These are phyloP conservation scores for Rhamphomyia laevipes DNA, from an alignment of 2,888 invertebrate genomes.

Conservation along the genomic window DNA sequence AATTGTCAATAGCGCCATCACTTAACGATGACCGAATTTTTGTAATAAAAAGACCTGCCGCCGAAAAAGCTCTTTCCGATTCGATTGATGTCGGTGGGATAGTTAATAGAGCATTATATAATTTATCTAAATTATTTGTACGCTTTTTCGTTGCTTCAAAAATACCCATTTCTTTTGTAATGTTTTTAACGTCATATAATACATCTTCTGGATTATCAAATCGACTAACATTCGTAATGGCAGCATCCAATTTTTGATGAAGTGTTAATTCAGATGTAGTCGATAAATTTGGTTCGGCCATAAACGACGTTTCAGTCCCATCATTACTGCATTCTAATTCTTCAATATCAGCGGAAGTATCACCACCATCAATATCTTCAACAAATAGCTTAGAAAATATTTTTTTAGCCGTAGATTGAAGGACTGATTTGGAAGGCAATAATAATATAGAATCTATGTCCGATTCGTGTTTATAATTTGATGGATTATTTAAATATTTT, in stretches of 20 bases:
- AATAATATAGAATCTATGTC: background rate
- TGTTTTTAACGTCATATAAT: background rate
- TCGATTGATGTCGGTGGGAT: background rate
- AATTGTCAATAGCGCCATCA: background rate
- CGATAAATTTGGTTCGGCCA: background rate
- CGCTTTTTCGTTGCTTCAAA: background rate
- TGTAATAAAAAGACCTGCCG: background rate
- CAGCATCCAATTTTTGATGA: slow-evolving; percentile 1
- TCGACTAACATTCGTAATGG: background rate
- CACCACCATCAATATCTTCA: background rate
- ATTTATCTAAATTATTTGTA: background rate
- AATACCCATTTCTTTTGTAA: background rate
- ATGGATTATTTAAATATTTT: background rate
- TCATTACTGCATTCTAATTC: background rate
- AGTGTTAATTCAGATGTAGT: background rate
- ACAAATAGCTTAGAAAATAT: background rate
- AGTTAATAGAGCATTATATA: background rate
- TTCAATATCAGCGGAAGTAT: background rate
- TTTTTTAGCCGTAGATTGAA: background rate
- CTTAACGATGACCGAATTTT: background rate
- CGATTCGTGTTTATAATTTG: background rate
- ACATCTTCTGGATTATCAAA: background rate
- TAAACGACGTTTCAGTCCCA: background rate
- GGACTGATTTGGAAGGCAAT: background rate
- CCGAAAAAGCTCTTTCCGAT: slow-evolving; percentile 1